Evolutionary conservation across 2,888 invertebrate genomes (phyloP), one percentile per base, ranked within the genome.

Genomic region (Myopa tessellatipennis): DNA sequence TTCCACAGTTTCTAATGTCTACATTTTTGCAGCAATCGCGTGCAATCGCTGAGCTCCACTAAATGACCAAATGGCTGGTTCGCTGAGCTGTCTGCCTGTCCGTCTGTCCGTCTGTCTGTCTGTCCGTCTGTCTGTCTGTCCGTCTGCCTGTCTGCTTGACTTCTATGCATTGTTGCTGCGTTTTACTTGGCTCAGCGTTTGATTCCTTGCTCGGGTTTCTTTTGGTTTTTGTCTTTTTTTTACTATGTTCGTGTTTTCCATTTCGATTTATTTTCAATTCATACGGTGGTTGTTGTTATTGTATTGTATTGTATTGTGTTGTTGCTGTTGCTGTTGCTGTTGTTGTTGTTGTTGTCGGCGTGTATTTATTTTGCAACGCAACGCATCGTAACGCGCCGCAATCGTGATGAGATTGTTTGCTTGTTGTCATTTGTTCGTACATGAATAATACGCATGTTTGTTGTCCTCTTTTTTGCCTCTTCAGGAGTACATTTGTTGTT

Each of bases 391-490:
- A 82, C 82, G 83, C 86, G 82, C 82, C 83, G 82, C 85, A 84
- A 84, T 86, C 86, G 87, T 87, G 87, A 87, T 83, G 82, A 82
- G 79, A 81, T 79, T 79, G 7, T 45, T 45, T 45, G 80, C 80
- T 80, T 79, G 81, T 81, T 79, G 79, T 81, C 82, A 81, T 82
- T 82, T 83, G 81, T 82, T 81, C 65, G 76, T 78, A 81, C 82
- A 81, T 81, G 81, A 81, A 81, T 74, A 79, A 81, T 87, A 87
- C 87, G 85, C 87, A 87, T 87, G 86, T 85, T 86, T 73, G 85
- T 72, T 77, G 10, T 55, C 55, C 10, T 55, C 55, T 5, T 10
- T 55, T 55, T 55, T 55, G 26, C 26, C 26, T 26, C 26, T 26
- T 26, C 26, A 26, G 1, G 26, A 26, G 26, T 26, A 26, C n/a